Conservation (phyloP, 53 echinoderm and acorn worm species). For the Mesocentrotus franciscanus region DNA sequence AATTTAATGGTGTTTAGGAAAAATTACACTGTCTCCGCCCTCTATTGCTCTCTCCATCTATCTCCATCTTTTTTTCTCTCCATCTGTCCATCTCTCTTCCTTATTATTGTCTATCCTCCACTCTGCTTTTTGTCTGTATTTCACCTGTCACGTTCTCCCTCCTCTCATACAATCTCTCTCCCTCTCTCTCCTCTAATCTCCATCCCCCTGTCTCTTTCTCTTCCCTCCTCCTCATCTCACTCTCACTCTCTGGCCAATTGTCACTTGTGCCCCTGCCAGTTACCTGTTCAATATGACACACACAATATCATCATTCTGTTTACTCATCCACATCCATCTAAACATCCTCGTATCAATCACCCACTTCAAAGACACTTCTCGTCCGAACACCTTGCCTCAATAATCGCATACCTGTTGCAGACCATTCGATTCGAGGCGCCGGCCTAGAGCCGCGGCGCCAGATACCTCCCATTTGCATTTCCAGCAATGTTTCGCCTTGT, state of each 20-base stretch:
- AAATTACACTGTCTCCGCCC: background rate
- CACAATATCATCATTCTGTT: constrained; percentile 26
- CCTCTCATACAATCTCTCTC: background rate
- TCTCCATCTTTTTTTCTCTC: background rate
- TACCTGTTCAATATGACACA: constrained; percentile 40
- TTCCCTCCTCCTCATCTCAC: background rate
- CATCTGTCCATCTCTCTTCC: background rate
- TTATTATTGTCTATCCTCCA: too few relatives aligned
- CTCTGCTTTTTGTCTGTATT: background rate
- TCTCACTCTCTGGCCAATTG: background rate
- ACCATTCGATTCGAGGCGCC: constrained; percentile 44
- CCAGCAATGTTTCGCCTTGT: constrained; percentile 30
- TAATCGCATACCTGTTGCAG: constrained; percentile 30
- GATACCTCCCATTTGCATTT: constrained; percentile 48
- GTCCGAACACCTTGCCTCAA: constrained; percentile 26
- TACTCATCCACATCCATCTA: constrained; percentile 42
- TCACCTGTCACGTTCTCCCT: background rate
- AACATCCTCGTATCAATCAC: constrained; percentile 17
- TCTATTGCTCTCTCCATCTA: background rate
- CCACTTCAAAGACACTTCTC: background rate
- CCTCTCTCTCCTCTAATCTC: background rate
- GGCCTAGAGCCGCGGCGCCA: background rate
- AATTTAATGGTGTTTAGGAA: too few relatives aligned
- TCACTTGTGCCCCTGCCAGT: background rate
- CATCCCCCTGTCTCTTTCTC: background rate